Conservation (phyloP, 1,140 invertebrate species). For the Wiebesia pumilae region DNA sequence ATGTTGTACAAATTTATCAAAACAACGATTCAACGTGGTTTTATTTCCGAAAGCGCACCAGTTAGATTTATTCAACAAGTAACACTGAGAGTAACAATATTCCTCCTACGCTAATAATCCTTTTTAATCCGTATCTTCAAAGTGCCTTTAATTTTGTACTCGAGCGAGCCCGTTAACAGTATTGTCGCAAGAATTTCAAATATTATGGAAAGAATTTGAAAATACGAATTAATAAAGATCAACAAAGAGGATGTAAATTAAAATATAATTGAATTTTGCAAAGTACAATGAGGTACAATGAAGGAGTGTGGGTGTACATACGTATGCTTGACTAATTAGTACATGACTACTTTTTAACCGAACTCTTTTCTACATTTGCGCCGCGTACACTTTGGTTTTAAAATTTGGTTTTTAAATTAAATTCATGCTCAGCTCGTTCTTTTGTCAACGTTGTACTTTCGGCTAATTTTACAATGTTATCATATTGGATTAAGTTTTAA, state of each 20-base stretch:
- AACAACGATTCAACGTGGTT: no score
- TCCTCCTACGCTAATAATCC: no score
- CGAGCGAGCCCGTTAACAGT: no score
- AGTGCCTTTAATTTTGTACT: no score
- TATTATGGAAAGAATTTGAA: not conserved
- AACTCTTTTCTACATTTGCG: not conserved
- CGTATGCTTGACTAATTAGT: conserved; percentile 39
- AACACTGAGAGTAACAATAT: no score
- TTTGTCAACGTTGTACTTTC: not conserved
- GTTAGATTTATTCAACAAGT: no score
- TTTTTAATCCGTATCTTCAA: no score
- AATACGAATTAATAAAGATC: not conserved
- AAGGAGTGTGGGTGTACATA: not conserved
- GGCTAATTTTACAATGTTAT: not conserved
- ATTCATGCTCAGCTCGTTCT: not conserved
- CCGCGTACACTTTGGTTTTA: conserved; percentile 6
- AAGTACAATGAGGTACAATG: not conserved
- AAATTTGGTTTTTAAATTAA: conserved; percentile 6
- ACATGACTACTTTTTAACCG: conserved; percentile 27
- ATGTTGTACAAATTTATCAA: no score
- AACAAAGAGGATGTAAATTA: not conserved
- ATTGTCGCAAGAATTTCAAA: no score
- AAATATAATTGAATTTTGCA: conserved; percentile 23
- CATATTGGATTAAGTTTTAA: conserved; percentile 7
- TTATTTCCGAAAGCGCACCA: no score